Base-by-base conservation (phyloP, 2,888 invertebrate genomes). In the Dryomyza anilis region DNA sequence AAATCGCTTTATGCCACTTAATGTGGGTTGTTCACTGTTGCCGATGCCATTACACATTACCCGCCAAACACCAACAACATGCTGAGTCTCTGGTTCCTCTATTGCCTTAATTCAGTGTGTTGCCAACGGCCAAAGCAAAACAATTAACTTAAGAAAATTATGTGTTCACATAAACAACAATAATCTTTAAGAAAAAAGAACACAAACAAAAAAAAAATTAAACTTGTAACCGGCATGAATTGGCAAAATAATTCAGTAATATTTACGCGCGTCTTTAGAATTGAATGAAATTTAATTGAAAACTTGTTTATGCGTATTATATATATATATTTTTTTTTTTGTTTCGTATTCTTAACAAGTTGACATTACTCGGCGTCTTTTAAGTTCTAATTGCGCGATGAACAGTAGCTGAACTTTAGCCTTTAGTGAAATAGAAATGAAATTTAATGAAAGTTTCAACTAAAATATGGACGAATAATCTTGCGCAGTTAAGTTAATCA, bases 271-370 rank as follows among this genome's bases (percentile, higher is more conserved):
- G 50, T 21, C 14, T 25, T 1, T 3, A 7, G 21, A 52, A 30
- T 55, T 50, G 48, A 23, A 23, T 50, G 59, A 19, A 16, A 46
- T 59, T 59, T 59, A 59, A 59, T 59, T 59, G 59, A 46, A 59
- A 59, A 59, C 59, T 46, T 23, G 59, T 46, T 59, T n/a, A 27
- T 48, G 48, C 14, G 10, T 25, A 21, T 3, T 50, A 25, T 50
- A 33, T 33, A 8, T 33, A 8, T 33, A 33, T 33, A 33, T 14
- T 14, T 25, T 6, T 6, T 46, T 4, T 25, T 21, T 25, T 50
- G 25, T 48, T 21, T n/a, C n/a, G n/a, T n/a, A n/a, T n/a, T n/a
- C n/a, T n/a, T n/a, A n/a, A n/a, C n/a, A n/a, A n/a, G n/a, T n/a
- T n/a, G n/a, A n/a, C n/a, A n/a, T n/a, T n/a, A n/a, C n/a, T n/a